Evolutionary conservation across 2,888 invertebrate species (phyloP).

Genomic region (Drosophila atroscutellata): DNA sequence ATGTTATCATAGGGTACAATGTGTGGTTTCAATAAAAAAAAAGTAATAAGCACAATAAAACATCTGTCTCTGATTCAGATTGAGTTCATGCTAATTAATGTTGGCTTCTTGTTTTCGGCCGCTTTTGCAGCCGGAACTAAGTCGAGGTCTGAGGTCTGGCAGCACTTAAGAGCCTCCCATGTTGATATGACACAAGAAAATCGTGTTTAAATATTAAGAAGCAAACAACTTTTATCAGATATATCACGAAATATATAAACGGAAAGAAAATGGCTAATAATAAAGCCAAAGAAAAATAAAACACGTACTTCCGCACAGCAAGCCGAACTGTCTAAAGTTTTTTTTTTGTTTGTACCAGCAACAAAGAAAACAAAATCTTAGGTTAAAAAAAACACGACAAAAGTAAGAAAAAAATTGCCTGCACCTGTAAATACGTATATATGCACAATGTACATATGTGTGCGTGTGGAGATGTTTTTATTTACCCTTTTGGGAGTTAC

Average conservation of each 20-base stretch:
- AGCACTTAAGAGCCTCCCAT: constrained; percentile 29
- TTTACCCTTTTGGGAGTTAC: constrained; percentile 39
- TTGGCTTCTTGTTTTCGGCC: constrained; percentile 36
- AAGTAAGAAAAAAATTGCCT: constrained; percentile 11
- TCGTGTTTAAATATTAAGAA: constrained; percentile 56
- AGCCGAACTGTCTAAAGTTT: constrained; percentile 18
- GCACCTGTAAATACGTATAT: constrained; percentile 39
- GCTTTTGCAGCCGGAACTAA: constrained; percentile 62
- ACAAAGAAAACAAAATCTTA: constrained; percentile 6
- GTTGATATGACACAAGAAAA: constrained; percentile 47
- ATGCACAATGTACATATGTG: neutral
- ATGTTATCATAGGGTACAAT: constrained; percentile 35
- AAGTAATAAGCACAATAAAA: constrained; percentile 32
- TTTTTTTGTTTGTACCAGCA: neutral
- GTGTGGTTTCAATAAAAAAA: constrained; percentile 32
- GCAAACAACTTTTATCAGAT: constrained; percentile 30
- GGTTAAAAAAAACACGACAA: neutral
- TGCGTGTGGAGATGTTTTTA: neutral
- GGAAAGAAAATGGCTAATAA: constrained; percentile 35
- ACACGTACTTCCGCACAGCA: constrained; percentile 60
- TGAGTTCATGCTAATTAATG: constrained; percentile 64
- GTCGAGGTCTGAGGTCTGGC: constrained; percentile 48
- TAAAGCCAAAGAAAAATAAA: constrained; percentile 39
- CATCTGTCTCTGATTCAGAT: constrained; percentile 42
- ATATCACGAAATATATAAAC: constrained; percentile 63